phyloP scores from a whole-genome alignment of 23 tunicate species.

The Ciona savignyi region DNA sequence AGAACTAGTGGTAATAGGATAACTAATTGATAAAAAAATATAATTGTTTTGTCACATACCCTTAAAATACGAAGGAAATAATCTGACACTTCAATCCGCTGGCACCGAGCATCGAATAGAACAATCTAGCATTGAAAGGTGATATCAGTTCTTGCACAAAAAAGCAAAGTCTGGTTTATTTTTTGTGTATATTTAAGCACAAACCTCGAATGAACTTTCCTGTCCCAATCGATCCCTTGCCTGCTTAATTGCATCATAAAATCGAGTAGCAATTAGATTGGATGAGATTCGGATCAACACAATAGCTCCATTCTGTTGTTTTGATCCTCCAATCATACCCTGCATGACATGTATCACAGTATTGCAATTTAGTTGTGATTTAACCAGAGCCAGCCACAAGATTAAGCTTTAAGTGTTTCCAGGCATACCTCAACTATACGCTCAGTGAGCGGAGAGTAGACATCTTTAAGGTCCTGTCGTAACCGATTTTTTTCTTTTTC shows the following conservation, averaged over 20 bases:
- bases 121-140: constrained; percentile 13
- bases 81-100: constrained; percentile 1
- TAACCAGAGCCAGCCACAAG: no score
- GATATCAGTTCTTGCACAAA: background rate
- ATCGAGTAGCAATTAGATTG: constrained; percentile 30
- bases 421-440: constrained; percentile 15
- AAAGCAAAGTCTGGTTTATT: background rate
- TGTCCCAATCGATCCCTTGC: constrained; percentile 28
- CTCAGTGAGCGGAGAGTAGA: constrained; percentile 7
- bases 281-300: constrained; percentile 45
- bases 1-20: no score
- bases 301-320: constrained; percentile 5
- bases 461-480: background rate
- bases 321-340: constrained; percentile 6
- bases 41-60: no score
- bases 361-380: no score
- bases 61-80: constrained; percentile 16
- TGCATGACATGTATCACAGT: no score
- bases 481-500: background rate
- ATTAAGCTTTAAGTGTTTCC: no score
- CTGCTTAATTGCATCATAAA: constrained; percentile 24
- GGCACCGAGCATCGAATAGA: constrained; percentile 2
- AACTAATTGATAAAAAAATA: no score
- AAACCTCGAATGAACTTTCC: constrained; percentile 48
- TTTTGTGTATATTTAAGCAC: no score